Evolutionary conservation across 2,113 vertebrate species (phyloP).

Genomic region (Sapayoa aenigma): DNA sequence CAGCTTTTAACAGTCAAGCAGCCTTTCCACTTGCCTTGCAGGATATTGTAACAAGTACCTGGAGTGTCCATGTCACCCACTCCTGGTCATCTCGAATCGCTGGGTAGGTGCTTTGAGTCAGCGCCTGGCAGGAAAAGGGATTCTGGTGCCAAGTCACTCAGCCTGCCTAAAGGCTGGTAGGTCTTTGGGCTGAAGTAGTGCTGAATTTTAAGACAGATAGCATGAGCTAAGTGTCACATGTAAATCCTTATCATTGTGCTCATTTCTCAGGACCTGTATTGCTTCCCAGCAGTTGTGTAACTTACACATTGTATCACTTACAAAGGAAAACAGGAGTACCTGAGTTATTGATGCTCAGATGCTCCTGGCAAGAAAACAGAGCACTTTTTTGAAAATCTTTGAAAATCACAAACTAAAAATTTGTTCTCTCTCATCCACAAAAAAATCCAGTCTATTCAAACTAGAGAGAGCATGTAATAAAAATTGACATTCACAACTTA

Average conservation of each 20-base stretch:
- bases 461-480: background rate
- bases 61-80: no score
- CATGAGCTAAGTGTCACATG: background rate
- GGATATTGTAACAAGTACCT: background rate
- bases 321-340: background rate
- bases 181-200: background rate
- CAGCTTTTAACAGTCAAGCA: background rate
- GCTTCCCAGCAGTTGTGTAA: background rate
- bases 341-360: background rate
- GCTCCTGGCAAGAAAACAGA: background rate
- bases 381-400: background rate
- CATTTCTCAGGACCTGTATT: background rate
- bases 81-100: fast-evolving
- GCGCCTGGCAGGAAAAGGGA: background rate
- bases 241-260: background rate
- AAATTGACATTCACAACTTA: background rate
- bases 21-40: background rate
- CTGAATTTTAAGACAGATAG: background rate
- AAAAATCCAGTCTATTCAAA: background rate
- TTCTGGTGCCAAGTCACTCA: background rate
- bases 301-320: background rate
- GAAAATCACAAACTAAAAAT: background rate
- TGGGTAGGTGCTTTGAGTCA: background rate
- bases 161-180: background rate
- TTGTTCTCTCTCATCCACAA: background rate